phyloP scores from a whole-genome alignment of 1,140 invertebrate genomes.

The Lepidotrigona ventralis region DNA sequence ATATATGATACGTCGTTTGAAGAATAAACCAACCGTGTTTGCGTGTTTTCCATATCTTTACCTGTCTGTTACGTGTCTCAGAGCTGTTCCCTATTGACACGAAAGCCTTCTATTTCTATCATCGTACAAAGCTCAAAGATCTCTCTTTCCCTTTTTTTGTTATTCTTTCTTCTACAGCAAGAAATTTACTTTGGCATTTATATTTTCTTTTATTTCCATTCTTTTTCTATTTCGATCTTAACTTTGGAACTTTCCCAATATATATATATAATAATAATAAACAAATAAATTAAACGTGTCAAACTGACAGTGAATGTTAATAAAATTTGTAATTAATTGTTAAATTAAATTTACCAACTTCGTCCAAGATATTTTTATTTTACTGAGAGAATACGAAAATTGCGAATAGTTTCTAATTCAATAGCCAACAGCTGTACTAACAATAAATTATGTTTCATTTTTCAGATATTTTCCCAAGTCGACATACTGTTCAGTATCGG shows the following conservation, averaged over 20 bases:
- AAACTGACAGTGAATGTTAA: too few species aligned
- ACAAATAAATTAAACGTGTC: too few species aligned
- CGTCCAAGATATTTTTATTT: too few species aligned
- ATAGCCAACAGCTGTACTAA: neutral
- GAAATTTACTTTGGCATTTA: too few species aligned
- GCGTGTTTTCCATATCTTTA: neutral
- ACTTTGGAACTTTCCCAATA: too few species aligned
- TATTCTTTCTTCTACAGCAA: neutral
- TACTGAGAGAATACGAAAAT: too few species aligned
- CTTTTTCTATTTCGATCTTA: too few species aligned
- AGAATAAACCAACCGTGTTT: neutral
- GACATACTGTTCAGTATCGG: conserved; percentile 91
- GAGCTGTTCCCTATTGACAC: neutral
- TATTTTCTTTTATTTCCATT: too few species aligned
- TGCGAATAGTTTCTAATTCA: too few species aligned
- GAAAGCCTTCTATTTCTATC: neutral
- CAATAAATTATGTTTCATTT: conserved; percentile 8
- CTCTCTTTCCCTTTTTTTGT: neutral
- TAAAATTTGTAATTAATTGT: too few species aligned
- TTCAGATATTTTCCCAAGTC: conserved; percentile 88
- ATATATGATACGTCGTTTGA: neutral
- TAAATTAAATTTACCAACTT: too few species aligned
- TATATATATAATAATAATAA: too few species aligned
- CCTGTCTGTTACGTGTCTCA: neutral
- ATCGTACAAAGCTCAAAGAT: neutral